These are phyloP conservation scores for Corapipo altera DNA, from an alignment of 2,113 vertebrate genomes.

Conservation along the genomic window DNA sequence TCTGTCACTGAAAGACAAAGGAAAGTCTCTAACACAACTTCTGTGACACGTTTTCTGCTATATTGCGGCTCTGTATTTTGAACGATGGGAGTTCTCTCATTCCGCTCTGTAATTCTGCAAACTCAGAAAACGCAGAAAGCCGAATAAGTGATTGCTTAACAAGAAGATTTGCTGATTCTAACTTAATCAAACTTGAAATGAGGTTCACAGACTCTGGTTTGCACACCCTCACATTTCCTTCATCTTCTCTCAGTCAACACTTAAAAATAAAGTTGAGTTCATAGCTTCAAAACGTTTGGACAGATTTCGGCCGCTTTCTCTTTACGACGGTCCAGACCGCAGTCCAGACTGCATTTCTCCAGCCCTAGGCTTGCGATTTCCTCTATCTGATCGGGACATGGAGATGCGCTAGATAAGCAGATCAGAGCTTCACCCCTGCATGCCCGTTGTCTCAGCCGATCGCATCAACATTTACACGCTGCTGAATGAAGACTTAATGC, in stretches of 20 bases:
- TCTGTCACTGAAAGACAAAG: not conserved
- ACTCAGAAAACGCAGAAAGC: not conserved
- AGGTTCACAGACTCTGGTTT: not conserved
- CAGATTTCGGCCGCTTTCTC: not conserved
- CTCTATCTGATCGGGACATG: not conserved
- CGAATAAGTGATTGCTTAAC: not conserved
- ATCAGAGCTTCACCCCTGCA: not conserved
- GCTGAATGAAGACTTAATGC: not conserved
- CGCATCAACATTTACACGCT: not conserved
- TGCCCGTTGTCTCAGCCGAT: not conserved
- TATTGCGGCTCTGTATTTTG: not conserved
- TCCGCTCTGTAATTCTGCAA: not conserved
- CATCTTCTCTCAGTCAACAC: not conserved
- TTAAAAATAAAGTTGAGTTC: not conserved
- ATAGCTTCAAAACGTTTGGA: not conserved
- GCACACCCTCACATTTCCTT: not conserved
- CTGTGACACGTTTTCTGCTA: not conserved
- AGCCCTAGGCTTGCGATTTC: rapidly evolving
- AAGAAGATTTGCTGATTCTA: not conserved
- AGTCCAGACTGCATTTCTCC: not conserved
- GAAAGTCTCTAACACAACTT: not conserved
- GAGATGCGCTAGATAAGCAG: not conserved
- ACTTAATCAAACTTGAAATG: not conserved
- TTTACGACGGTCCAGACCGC: not conserved
- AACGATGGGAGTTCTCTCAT: not conserved